Percentiles rank a stretch among this genome's conserved stretches.
These are phyloP conservation scores for Dusona sp. DNA, from an alignment of 2,888 invertebrate genomes.

Conservation along the genomic window DNA sequence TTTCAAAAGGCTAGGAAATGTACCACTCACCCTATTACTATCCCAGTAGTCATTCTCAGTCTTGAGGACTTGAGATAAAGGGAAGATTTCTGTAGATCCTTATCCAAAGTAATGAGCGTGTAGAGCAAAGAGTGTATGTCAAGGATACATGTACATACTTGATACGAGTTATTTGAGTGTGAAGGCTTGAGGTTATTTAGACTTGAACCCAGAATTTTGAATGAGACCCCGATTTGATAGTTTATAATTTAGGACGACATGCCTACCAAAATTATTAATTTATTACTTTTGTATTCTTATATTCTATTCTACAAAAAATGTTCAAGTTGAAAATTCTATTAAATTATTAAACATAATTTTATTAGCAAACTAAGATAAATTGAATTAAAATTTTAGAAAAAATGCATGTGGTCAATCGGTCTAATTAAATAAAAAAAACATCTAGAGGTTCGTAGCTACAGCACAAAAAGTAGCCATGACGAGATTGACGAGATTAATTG, in stretches of 20 bases:
- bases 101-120: conserved; percentile 5
- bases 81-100: neutral
- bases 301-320: too few relatives aligned
- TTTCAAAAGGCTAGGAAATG: neutral
- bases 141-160: neutral
- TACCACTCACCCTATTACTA: conserved; percentile 4
- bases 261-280: neutral
- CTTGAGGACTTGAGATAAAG: neutral
- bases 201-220: neutral
- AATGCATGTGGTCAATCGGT: neutral
- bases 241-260: neutral
- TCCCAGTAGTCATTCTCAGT: conserved; percentile 7
- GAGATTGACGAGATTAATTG: neutral
- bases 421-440: neutral
- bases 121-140: conserved; percentile 9
- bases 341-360: too few relatives aligned
- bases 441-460: neutral
- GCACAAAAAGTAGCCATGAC: neutral
- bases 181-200: neutral
- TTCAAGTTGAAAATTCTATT: neutral
- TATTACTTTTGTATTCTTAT: too few relatives aligned
- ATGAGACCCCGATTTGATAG: neutral
- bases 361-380: too few relatives aligned
- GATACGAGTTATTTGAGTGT: neutral
- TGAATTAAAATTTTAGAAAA: too few relatives aligned